Percentiles rank a stretch among this genome's conserved stretches.
phyloP scores from a whole-genome alignment of 1,140 invertebrate genomes.

The Carposina sasakii region DNA sequence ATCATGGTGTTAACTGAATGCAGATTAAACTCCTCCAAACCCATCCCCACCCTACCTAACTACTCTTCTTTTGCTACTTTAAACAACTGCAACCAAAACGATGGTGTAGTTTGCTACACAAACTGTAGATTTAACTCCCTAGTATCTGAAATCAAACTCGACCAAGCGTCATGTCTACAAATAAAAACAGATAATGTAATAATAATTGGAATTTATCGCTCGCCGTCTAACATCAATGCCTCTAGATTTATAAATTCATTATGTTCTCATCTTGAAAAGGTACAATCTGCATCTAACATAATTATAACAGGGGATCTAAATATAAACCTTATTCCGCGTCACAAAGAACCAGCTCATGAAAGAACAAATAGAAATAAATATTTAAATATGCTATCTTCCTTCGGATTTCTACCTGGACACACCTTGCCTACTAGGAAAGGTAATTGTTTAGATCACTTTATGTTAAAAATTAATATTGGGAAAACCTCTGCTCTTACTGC shows the following conservation, averaged over 20 bases:
- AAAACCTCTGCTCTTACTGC: conserved; percentile 10
- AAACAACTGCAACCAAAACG: conserved; percentile 14
- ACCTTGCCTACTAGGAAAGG: conserved; percentile 20
- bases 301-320: conserved; percentile 27
- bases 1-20: too few relatives aligned
- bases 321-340: conserved; percentile 21
- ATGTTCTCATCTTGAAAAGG: conserved; percentile 11
- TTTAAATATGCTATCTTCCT: conserved; percentile 21
- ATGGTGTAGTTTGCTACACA: conserved; percentile 17
- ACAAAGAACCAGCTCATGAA: conserved; percentile 13
- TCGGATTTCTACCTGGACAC: conserved; percentile 23
- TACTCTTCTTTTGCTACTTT: conserved; percentile 12
- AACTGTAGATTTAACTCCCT: neutral
- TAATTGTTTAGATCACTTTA: conserved; percentile 25
- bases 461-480: conserved; percentile 21
- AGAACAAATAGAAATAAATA: conserved; percentile 22
- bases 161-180: conserved; percentile 14
- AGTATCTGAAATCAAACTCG: conserved; percentile 10
- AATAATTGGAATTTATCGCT: conserved; percentile 13
- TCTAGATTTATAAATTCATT: conserved; percentile 20
- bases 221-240: conserved; percentile 19
- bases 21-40: too few relatives aligned
- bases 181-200: neutral
- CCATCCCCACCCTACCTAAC: conserved; percentile 9
- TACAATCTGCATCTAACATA: conserved; percentile 10